Evolutionary conservation across 2,113 vertebrate species (phyloP).

Genomic region (Bolborhynchus lineola): DNA sequence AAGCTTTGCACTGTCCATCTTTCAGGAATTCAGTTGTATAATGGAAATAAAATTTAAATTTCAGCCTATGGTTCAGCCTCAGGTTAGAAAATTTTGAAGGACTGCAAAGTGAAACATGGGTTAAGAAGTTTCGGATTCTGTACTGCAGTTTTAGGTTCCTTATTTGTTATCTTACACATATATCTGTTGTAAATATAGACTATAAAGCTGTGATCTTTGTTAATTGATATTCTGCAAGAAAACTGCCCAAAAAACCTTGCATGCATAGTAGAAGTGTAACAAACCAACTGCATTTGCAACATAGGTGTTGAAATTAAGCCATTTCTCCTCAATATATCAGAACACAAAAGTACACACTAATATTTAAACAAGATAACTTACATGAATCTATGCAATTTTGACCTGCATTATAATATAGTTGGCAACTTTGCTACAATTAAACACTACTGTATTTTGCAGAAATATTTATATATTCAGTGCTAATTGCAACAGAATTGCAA

Average conservation of each 20-base stretch:
- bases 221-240: neutral
- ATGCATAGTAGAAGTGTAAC: neutral
- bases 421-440: neutral
- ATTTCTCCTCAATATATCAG: neutral
- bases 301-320: neutral
- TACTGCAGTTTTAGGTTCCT: neutral
- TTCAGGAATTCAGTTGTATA: neutral
- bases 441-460: neutral
- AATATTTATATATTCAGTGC: neutral
- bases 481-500: neutral
- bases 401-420: neutral
- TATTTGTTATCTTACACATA: neutral
- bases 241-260: neutral
- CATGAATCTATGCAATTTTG: neutral
- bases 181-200: neutral
- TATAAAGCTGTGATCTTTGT: neutral
- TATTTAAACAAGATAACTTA: neutral
- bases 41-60: neutral
- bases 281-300: neutral
- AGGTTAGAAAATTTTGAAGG: neutral
- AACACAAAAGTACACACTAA: neutral
- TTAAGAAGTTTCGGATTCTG: neutral
- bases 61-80: neutral
- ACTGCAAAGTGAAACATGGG: neutral
- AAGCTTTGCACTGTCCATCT: no score